phyloP scores from a whole-genome alignment of 2,797 vertebrate genomes.

The Erpetoichthys calabaricus region DNA sequence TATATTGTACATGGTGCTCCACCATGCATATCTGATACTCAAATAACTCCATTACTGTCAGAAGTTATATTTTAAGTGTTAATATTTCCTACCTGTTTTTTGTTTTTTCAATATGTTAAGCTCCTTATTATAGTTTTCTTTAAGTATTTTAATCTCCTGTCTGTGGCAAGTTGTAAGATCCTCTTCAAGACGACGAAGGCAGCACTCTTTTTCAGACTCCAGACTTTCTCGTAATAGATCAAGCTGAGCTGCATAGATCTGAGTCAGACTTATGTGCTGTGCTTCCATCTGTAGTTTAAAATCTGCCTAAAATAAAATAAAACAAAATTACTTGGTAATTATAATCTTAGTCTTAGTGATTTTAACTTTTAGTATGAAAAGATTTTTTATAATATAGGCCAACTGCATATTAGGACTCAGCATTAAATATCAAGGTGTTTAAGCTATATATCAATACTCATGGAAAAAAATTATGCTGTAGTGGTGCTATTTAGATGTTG shows the following conservation, averaged over 20 bases:
- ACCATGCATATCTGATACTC: too few relatives aligned
- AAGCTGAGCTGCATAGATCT: conserved; percentile 80
- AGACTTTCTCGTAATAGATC: conserved; percentile 60
- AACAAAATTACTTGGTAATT: too few relatives aligned
- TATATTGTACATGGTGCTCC: too few relatives aligned
- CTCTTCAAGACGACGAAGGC: conserved; percentile 48
- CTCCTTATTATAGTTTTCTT: conserved; percentile 38
- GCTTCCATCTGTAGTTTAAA: conserved; percentile 78
- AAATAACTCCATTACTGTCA: too few relatives aligned
- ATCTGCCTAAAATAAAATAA: conserved; percentile 50
- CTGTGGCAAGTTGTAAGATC: conserved; percentile 41
- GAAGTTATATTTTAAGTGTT: neutral
- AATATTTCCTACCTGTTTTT: conserved; percentile 39
- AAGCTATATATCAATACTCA: too few relatives aligned
- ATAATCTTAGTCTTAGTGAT: too few relatives aligned
- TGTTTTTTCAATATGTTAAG: conserved; percentile 34
- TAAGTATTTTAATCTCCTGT: conserved; percentile 42
- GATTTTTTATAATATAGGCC: too few relatives aligned
- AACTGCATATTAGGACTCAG: too few relatives aligned
- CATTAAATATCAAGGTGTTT: too few relatives aligned
- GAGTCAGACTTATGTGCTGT: conserved; percentile 77
- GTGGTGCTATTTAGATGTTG: too few relatives aligned
- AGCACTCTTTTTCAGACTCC: conserved; percentile 56
- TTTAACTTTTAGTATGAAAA: too few relatives aligned
- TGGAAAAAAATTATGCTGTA: too few relatives aligned